These are phyloP conservation scores for Trichonephila clavata DNA, from an alignment of 1,140 invertebrate species.

Conservation along the genomic window DNA sequence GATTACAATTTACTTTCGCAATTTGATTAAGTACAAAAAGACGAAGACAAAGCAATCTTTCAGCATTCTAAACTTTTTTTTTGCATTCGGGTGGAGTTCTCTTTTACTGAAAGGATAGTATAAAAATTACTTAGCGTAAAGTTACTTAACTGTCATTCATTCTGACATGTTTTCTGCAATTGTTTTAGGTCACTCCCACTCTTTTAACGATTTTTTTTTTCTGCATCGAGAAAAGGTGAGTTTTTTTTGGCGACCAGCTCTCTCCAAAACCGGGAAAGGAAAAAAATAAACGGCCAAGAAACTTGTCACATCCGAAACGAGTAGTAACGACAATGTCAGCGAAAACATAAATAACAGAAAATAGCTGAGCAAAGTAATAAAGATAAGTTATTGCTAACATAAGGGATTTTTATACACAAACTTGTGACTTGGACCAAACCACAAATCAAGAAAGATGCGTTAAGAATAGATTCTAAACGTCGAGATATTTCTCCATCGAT, in stretches of 20 bases:
- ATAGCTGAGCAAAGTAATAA: constrained; percentile 58
- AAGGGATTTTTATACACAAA: constrained; percentile 51
- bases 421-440: not conserved
- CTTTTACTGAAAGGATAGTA: too few relatives aligned
- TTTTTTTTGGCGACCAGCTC: not conserved
- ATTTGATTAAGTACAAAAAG: too few relatives aligned
- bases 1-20: too few relatives aligned
- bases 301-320: constrained; percentile 16
- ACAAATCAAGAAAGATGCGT: constrained; percentile 9
- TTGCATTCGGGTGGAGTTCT: too few relatives aligned
- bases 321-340: constrained; percentile 38
- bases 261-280: not conserved
- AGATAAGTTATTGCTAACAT: constrained; percentile 52
- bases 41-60: too few relatives aligned
- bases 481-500: too few relatives aligned
- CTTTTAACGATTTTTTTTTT: not conserved
- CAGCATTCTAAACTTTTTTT: too few relatives aligned
- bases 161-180: constrained; percentile 5
- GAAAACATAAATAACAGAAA: constrained; percentile 49
- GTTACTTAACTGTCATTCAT: not conserved
- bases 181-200: not conserved
- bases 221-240: not conserved
- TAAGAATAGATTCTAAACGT: not conserved
- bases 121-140: too few relatives aligned
- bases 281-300: not conserved